phyloP scores from a whole-genome alignment of 1,140 invertebrate species.

The Proales similis region DNA sequence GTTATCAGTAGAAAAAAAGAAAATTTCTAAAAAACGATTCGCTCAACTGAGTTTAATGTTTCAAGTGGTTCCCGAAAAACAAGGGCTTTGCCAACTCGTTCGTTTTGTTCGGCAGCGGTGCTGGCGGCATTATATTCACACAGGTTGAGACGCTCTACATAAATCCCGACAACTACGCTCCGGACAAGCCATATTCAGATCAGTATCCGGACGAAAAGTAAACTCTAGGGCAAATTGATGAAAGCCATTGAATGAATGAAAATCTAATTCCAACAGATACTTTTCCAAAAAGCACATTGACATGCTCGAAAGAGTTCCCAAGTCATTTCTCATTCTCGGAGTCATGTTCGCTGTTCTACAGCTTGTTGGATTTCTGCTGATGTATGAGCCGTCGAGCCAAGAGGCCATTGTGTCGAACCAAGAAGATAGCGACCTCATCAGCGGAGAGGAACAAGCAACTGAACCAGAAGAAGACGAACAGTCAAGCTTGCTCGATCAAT shows the following conservation, averaged over 20 bases:
- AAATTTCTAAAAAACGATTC: background rate
- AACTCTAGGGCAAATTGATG: background rate
- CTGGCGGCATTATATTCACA: conserved; percentile 52
- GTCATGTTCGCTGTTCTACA: conserved; percentile 49
- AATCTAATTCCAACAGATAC: conserved; percentile 44
- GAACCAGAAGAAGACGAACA: background rate
- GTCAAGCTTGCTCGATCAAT: background rate
- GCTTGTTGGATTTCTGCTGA: conserved; percentile 41
- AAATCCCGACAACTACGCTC: conserved; percentile 51
- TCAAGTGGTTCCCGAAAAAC: conserved; percentile 52
- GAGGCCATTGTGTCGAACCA: background rate
- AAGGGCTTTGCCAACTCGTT: conserved; percentile 53
- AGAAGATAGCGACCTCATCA: background rate
- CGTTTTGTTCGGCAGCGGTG: conserved; percentile 52
- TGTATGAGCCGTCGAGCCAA: conserved; percentile 3
- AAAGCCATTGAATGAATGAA: background rate
- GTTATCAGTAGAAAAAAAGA: conserved; percentile 39
- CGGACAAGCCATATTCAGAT: conserved; percentile 39
- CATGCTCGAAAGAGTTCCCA: conserved; percentile 49
- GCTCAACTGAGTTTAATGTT: too few species aligned
- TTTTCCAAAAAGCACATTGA: conserved; percentile 43
- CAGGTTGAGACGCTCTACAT: conserved; percentile 52
- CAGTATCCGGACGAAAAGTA: conserved; percentile 36
- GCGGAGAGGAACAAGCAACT: background rate
- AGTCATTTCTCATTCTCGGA: conserved; percentile 49